Base-by-base conservation (phyloP, 2,797 vertebrate genomes). In the Enteromius afrohamiltoni region DNA sequence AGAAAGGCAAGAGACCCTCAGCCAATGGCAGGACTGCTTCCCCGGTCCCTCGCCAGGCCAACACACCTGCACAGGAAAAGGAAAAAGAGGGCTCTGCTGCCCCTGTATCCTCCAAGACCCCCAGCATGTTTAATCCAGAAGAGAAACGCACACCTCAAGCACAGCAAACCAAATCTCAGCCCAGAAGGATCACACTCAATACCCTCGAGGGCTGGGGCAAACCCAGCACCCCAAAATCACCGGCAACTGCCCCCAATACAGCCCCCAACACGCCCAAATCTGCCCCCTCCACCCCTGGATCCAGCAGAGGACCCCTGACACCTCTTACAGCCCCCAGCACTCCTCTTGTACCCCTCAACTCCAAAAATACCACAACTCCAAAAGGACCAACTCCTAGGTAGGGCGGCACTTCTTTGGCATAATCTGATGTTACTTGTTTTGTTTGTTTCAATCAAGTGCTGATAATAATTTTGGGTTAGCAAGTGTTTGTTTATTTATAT, bases 191-290 rank as follows among this genome's bases (percentile, higher is more conserved):
- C 90, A 95, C 96, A 10, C 94, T 98, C 77, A 97, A 97, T 91
- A 98, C 97, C 0, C 89, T 99, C 74, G 96, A 98, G 88, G 93
- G 95, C 40, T 97, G 97, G 96, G 96, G 96, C 86, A 98, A 96
- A 90, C 91, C 95, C 13, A 86, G 85, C 13, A 79, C 90, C 9
- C 86, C 92, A 9, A 95, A 93, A 92, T 82, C 86, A 42, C 78
- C 88, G 0, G 5, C 1, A 0, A 65, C 40, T 51, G 81, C 86
- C 58, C 79, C 87, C 40, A 86, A 88, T 31, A 73, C 49, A 34
- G 34, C 77, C n/a, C 29, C 60, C 76, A 87, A 90, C 64, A 91
- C 91, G 6, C 89, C 92, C 2, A 94, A 92, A 86, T 81, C 83
- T 88, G 77, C 88, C 9, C 79, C 86, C 6, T 82, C 82, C 42